phyloP scores from a whole-genome alignment of 2,113 vertebrate species.

The Myxocyprinus asiaticus region DNA sequence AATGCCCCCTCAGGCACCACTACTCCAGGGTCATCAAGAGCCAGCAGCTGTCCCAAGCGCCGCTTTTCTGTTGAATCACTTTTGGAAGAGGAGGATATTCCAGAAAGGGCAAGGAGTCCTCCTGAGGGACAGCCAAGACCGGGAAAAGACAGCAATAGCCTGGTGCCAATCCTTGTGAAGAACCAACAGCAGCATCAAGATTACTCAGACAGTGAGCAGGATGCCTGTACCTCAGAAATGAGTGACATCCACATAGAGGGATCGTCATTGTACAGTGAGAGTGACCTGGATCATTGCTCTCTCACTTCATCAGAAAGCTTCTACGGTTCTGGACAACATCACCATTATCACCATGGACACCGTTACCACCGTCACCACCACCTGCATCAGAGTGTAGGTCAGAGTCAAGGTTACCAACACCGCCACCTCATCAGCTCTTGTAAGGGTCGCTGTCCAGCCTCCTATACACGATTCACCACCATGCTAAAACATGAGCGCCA shows the following conservation, averaged over 20 bases:
- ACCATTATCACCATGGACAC: conserved; percentile 81
- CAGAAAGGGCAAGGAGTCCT: conserved; percentile 72
- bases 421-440: conserved; percentile 93
- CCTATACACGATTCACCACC: conserved; percentile 95
- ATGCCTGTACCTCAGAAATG: conserved; percentile 83
- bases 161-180: conserved; percentile 59
- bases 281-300: conserved; percentile 94
- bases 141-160: conserved; percentile 55
- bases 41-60: conserved; percentile 82
- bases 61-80: conserved; percentile 86
- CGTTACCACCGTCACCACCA: conserved; percentile 79
- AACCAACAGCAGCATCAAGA: conserved; percentile 85
- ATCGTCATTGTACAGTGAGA: conserved; percentile 97
- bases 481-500: conserved; percentile 91
- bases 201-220: conserved; percentile 92
- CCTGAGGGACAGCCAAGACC: conserved; percentile 68
- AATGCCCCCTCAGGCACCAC: conserved; percentile 79
- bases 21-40: conserved; percentile 80
- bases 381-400: conserved; percentile 78
- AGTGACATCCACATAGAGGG: conserved; percentile 80
- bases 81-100: conserved; percentile 79
- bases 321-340: conserved; percentile 80
- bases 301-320: conserved; percentile 92
- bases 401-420: conserved; percentile 83
- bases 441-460: conserved; percentile 93